These are phyloP conservation scores for Antigone vipio DNA, from an alignment of 2,113 vertebrate species.

Conservation along the genomic window DNA sequence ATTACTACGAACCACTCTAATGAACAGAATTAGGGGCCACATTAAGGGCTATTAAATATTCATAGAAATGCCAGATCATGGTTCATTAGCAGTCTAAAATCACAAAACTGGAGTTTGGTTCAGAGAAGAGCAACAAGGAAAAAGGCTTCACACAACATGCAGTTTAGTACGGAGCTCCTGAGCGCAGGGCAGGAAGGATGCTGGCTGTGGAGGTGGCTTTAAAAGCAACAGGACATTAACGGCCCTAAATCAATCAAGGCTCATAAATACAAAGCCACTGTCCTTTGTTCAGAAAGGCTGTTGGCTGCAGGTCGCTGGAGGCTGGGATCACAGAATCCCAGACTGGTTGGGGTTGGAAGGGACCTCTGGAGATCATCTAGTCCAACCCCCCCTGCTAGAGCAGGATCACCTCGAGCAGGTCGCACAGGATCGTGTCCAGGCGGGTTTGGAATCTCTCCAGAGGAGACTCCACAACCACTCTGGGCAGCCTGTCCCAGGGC, in stretches of 20 bases:
- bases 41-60: neutral
- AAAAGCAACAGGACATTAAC: neutral
- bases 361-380: too few relatives aligned
- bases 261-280: accelerated
- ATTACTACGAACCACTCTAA: neutral
- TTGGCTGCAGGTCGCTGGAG: neutral
- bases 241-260: neutral
- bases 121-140: neutral
- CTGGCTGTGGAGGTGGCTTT: neutral
- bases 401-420: too few relatives aligned
- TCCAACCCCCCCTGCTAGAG: too few relatives aligned
- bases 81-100: neutral
- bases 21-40: neutral
- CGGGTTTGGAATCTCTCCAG: too few relatives aligned
- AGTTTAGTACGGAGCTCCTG: neutral
- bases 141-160: accelerated
- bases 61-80: neutral
- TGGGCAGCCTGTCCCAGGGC: too few relatives aligned
- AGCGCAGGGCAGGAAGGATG: neutral
- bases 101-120: neutral
- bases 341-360: too few relatives aligned
- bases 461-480: too few relatives aligned
- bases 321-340: neutral
- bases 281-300: neutral
- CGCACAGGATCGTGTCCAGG: too few relatives aligned